Conservation (phyloP, 2,797 vertebrate genomes). For the Poeciliopsis gracilis region DNA sequence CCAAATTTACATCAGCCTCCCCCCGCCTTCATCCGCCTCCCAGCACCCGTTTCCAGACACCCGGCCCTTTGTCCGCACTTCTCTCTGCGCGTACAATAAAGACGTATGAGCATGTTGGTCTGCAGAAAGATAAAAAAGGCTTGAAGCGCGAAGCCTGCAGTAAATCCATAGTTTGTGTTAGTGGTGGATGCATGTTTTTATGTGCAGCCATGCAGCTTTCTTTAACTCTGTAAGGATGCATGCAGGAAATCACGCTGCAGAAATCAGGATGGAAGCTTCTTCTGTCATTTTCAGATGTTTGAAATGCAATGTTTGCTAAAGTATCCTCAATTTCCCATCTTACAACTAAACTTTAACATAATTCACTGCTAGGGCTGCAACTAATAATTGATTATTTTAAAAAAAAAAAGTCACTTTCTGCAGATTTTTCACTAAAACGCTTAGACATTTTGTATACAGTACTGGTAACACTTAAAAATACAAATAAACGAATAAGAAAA, state of each 20-base stretch:
- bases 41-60: constrained; percentile 71
- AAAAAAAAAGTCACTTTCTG: no score
- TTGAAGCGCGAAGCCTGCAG: constrained; percentile 41
- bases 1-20: constrained; percentile 46
- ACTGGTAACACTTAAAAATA: no score
- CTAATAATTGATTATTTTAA: no score
- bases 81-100: constrained; percentile 49
- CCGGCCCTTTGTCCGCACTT: constrained; percentile 77
- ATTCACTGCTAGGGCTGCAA: no score
- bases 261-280: background rate
- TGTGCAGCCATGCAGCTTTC: constrained; percentile 18
- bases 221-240: constrained; percentile 8
- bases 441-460: no score
- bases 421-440: no score
- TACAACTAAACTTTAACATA: background rate
- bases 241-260: constrained; percentile 19
- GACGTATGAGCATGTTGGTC: constrained; percentile 67
- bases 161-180: constrained; percentile 23
- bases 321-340: background rate
- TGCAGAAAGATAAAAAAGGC: constrained; percentile 52
- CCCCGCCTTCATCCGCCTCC: constrained; percentile 48
- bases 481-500: no score
- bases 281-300: no score
- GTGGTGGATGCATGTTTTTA: constrained; percentile 5
- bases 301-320: background rate